phyloP scores from a whole-genome alignment of 2,888 invertebrate species.

The Geophilus truncorum region DNA sequence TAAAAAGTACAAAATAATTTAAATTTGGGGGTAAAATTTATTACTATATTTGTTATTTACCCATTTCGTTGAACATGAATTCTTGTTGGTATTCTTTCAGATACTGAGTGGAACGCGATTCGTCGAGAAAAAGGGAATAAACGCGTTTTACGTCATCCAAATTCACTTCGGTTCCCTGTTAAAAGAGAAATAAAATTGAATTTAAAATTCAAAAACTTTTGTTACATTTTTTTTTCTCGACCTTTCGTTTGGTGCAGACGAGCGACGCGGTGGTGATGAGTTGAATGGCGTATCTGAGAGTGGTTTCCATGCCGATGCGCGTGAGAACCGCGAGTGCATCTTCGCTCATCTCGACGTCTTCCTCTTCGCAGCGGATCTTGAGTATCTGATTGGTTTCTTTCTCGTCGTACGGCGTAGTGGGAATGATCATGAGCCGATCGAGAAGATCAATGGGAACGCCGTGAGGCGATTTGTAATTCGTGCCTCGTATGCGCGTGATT shows the following conservation, averaged over 20 bases:
- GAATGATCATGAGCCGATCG: slow-evolving; percentile 91
- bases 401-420: slow-evolving; percentile 80
- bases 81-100: slow-evolving; percentile 92
- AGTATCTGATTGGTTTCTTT: slow-evolving; percentile 86
- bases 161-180: slow-evolving; percentile 58
- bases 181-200: neutral
- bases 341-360: slow-evolving; percentile 89
- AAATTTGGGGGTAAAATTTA: neutral
- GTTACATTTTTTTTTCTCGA: slow-evolving; percentile 54
- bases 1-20: neutral
- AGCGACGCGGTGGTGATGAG: slow-evolving; percentile 91
- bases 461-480: slow-evolving; percentile 88
- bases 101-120: slow-evolving; percentile 86
- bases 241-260: slow-evolving; percentile 86
- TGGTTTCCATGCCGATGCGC: slow-evolving; percentile 86
- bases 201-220: too few relatives aligned
- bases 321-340: slow-evolving; percentile 88
- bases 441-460: slow-evolving; percentile 95
- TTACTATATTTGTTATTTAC: slow-evolving; percentile 29
- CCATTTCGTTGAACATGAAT: slow-evolving; percentile 70
- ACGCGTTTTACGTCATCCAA: slow-evolving; percentile 91
- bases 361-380: slow-evolving; percentile 92
- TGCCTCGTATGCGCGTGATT: slow-evolving; percentile 91
- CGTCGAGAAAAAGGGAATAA: slow-evolving; percentile 90
- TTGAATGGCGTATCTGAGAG: slow-evolving; percentile 94